phyloP scores from a whole-genome alignment of 2,888 invertebrate genomes.

The Hecatera dysodea region DNA sequence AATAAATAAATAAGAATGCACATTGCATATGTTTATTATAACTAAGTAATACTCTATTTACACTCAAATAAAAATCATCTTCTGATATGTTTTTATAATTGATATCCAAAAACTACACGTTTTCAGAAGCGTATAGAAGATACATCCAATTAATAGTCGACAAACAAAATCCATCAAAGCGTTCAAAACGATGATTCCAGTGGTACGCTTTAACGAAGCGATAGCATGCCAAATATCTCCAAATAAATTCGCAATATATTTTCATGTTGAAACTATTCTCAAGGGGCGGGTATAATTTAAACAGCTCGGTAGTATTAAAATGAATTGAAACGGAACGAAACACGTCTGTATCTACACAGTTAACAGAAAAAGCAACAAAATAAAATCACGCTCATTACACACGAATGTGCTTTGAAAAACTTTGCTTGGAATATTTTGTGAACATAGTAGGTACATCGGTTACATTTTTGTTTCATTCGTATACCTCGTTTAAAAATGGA shows the following conservation, averaged over 20 bases:
- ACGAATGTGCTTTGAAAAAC: slow-evolving; percentile 54
- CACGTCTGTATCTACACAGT: slow-evolving; percentile 36
- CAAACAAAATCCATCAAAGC: slow-evolving; percentile 11
- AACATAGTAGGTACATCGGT: slow-evolving; percentile 10
- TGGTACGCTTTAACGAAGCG: slow-evolving; percentile 20
- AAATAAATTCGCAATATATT: slow-evolving; percentile 59
- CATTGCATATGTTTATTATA: too few relatives aligned
- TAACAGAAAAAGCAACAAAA: slow-evolving; percentile 52
- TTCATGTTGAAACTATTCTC: slow-evolving; percentile 57
- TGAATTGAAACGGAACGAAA: slow-evolving; percentile 65
- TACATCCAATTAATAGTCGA: slow-evolving; percentile 10
- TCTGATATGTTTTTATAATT: too few relatives aligned
- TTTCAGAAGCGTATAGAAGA: neutral
- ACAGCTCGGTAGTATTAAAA: slow-evolving; percentile 59
- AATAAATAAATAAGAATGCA: too few relatives aligned
- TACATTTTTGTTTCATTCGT: slow-evolving; percentile 7
- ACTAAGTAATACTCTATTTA: too few relatives aligned
- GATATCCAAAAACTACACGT: neutral
- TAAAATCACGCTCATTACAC: slow-evolving; percentile 57
- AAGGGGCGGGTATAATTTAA: slow-evolving; percentile 67
- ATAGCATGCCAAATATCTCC: slow-evolving; percentile 26
- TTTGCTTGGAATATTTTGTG: slow-evolving; percentile 28
- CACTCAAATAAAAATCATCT: too few relatives aligned
- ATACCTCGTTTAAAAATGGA: slow-evolving; percentile 18
- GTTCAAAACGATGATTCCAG: slow-evolving; percentile 18